Evolutionary conservation across 2,797 vertebrate genomes (phyloP).

Genomic region (Sebastes nivosus): DNA sequence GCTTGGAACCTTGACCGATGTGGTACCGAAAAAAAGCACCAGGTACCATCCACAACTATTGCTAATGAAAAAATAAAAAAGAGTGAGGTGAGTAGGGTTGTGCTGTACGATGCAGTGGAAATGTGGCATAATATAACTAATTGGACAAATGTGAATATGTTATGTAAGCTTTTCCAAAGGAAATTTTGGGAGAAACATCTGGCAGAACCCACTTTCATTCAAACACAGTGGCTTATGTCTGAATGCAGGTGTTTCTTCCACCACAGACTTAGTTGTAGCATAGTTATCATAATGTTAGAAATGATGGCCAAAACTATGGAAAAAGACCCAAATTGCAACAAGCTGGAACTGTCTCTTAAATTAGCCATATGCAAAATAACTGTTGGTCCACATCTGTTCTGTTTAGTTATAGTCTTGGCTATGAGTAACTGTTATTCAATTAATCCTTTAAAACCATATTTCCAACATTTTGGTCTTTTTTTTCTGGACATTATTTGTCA

Average conservation of each 20-base stretch:
- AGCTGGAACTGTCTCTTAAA: too few species aligned
- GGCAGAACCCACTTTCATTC: neutral
- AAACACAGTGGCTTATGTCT: too few species aligned
- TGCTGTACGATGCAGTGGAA: neutral
- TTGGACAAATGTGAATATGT: neutral
- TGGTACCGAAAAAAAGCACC: neutral
- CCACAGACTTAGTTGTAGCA: too few species aligned
- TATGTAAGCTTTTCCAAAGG: neutral
- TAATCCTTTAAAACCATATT: neutral
- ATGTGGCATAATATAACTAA: neutral
- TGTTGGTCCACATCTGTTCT: neutral
- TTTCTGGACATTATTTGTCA: neutral
- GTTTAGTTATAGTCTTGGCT: neutral
- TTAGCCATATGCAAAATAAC: too few species aligned
- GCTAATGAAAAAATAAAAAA: too few species aligned
- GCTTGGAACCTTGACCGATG: too few species aligned
- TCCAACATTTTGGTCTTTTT: neutral
- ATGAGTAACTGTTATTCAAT: neutral
- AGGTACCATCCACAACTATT: rapidly evolving
- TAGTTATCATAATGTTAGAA: too few species aligned
- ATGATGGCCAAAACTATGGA: too few species aligned
- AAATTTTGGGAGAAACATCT: neutral
- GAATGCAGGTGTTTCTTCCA: too few species aligned
- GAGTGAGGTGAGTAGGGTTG: neutral
- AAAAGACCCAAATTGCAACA: too few species aligned